Evolutionary conservation across 2,888 invertebrate genomes (phyloP).

Genomic region (Coleophora deauratella): DNA sequence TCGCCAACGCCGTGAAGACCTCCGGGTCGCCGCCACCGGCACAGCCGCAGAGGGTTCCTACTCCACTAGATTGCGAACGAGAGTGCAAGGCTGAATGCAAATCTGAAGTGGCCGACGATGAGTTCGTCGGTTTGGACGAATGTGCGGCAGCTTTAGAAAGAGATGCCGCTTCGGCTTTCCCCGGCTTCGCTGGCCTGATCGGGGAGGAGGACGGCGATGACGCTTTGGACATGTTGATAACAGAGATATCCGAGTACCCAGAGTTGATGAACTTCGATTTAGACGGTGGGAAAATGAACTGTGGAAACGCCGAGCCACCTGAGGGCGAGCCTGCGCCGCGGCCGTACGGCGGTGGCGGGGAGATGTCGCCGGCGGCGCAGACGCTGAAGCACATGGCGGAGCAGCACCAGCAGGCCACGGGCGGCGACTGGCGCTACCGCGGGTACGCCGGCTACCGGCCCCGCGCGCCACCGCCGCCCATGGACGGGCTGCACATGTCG

Average conservation of each 20-base stretch:
- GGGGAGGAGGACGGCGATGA: constrained; percentile 89
- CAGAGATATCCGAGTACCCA: constrained; percentile 88
- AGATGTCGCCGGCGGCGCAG: constrained; percentile 93
- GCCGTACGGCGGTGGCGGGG: constrained; percentile 74
- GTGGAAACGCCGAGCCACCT: constrained; percentile 50
- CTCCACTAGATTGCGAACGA: constrained; percentile 87
- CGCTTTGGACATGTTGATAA: constrained; percentile 89
- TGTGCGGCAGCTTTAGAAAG: constrained; percentile 90
- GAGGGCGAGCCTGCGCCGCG: constrained; percentile 63
- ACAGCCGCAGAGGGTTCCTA: constrained; percentile 78
- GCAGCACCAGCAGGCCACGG: constrained; percentile 88
- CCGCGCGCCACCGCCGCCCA: constrained; percentile 46
- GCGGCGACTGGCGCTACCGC: constrained; percentile 76
- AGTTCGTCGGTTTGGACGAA: constrained; percentile 89
- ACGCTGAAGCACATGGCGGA: constrained; percentile 98
- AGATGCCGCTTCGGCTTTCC: constrained; percentile 85
- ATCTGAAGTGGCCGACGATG: constrained; percentile 85
- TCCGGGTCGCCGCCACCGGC: constrained; percentile 57
- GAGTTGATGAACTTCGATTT: constrained; percentile 90
- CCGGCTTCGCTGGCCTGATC: constrained; percentile 85
- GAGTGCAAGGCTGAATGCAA: constrained; percentile 86
- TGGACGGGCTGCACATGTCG: constrained; percentile 83
- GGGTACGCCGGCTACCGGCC: constrained; percentile 66
- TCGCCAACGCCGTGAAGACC: constrained; percentile 66
- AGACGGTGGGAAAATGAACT: constrained; percentile 54